Evolutionary conservation across 2,888 invertebrate genomes (phyloP), one percentile per base, ranked within the genome.

Genomic region (Caenorhabditis sp.): DNA sequence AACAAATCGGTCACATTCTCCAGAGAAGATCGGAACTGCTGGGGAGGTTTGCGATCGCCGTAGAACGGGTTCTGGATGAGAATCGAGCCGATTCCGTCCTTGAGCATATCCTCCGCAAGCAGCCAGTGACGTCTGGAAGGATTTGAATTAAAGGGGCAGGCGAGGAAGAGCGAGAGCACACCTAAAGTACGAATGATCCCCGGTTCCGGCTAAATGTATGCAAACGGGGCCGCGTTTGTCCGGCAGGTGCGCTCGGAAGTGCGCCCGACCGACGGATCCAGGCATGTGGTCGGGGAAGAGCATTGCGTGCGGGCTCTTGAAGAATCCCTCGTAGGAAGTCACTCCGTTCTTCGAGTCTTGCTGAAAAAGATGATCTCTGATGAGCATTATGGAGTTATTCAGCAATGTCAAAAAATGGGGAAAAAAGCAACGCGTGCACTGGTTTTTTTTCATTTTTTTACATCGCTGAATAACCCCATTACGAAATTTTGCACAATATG

Each of bases 1-100:
- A 99, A 97, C 89, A 99, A 94, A 90, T 99, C 98, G 20, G 95
- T 95, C 3, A 98, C 97, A 91, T 97, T 94, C 89, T 94, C 94
- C 56, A 99, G 92, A 86, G 94, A 93, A 1, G 96, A 97, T 17
- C 84, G 78, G 70, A 85, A 86, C 65, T 87, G 87, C 6, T 80
- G 77, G 61, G 77, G 39, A 1, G 82, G 82, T 53, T 78, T 80
- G 43, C 82, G 65, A 22, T 79, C 73, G 32, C 95, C 96, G 90
- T 90, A 90, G 91, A 95, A 99, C 9, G 99, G 98, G 91, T 98
- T 99, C 91, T 98, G 97, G 81, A 99, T 90, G 77, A 99, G 93
- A 58, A 99, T 93, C 1, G 97, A 94, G 56, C 94, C 96, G 84
- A 98, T 95, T 41, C 95, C 95, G 89, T 95, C 94, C 89, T 94